Evolutionary conservation across 2,113 vertebrate genomes (phyloP), one percentile per base, ranked within the genome.

Genomic region (Lophochroa leadbeateri): DNA sequence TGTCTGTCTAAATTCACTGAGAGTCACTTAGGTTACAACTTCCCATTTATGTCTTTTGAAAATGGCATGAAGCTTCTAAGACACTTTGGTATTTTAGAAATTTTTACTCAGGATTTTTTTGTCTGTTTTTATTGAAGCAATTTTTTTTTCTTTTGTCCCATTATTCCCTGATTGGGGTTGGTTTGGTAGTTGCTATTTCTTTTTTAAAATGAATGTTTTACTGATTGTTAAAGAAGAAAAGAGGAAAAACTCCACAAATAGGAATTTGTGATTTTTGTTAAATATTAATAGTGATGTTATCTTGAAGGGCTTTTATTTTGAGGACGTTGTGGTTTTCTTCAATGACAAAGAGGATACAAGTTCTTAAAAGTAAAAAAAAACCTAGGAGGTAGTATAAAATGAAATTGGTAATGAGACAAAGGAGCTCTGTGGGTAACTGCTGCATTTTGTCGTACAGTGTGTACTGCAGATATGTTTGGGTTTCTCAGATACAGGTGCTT

Each of bases 101-200:
- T 33, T 44, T 83, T 65, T 95, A 28, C 33, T 57, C 6, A 11
- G 8, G 7, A 37, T 5, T 60, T 43, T 68, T 41, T 64, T 70
- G 6, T 7, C 55, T 69, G 4, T 39, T 81, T 63, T 8, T 43
- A 23, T 76, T 71, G 37, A 31, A 64, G 14, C 13, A 41, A 0
- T 28, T 21, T 31, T 76, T 76, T 11, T 2, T 7, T 0, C 9
- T 11, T 2, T 8, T 0, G 12, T 12, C 4, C 2, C 2, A 8
- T 75, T 58, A 9, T 57, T 77, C 50, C 11, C 2, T 4, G 5
- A 31, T 81, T 65, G 44, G 6, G 2, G 16, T 58, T 65, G 17
- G 18, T 37, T 88, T 75, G 35, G 58, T 9, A 3, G 4, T 21
- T 53, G 44, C 10, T 43, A 86, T 76, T 50, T 6, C 1, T 37